A percentile compares a stretch with the other conserved stretches of the same genome.
phyloP scores from a whole-genome alignment of 2,113 vertebrate species.

The Anseranas semipalmata region DNA sequence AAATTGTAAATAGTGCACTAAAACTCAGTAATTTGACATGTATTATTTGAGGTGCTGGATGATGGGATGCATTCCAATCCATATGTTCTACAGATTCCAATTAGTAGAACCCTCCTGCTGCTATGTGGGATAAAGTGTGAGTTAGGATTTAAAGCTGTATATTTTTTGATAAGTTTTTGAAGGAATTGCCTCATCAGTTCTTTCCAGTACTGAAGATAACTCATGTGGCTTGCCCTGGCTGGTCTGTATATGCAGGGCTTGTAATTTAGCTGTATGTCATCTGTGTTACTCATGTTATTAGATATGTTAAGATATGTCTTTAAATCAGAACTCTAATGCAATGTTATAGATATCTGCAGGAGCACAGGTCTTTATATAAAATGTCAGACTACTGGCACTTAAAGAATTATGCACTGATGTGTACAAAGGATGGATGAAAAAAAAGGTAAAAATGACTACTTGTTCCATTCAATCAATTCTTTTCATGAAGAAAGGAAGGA shows the following conservation, averaged over 20 bases:
- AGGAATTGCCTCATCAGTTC: constrained; percentile 57
- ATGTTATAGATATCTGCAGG: background rate
- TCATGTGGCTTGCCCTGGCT: background rate
- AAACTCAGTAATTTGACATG: background rate
- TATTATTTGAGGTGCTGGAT: background rate
- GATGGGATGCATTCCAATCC: constrained; percentile 41
- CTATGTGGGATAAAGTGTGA: constrained; percentile 40
- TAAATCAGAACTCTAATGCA: background rate
- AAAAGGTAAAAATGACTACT: background rate
- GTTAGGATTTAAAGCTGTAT: constrained; percentile 32
- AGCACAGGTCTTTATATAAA: background rate
- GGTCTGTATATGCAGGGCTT: background rate
- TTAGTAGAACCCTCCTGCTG: constrained; percentile 68
- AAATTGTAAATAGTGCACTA: constrained; percentile 6
- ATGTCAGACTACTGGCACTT: background rate
- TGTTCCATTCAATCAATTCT: background rate
- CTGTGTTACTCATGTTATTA: constrained; percentile 37
- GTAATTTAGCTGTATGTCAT: background rate
- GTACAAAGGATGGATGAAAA: background rate
- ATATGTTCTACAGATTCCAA: constrained; percentile 64
- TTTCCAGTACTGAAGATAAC: constrained; percentile 34
- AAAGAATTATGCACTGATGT: background rate
- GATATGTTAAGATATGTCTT: background rate
- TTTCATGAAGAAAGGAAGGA: background rate
- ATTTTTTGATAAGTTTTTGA: background rate